Evolutionary conservation across 2,888 invertebrate genomes (phyloP).

Genomic region (Nephrotoma flavescens): DNA sequence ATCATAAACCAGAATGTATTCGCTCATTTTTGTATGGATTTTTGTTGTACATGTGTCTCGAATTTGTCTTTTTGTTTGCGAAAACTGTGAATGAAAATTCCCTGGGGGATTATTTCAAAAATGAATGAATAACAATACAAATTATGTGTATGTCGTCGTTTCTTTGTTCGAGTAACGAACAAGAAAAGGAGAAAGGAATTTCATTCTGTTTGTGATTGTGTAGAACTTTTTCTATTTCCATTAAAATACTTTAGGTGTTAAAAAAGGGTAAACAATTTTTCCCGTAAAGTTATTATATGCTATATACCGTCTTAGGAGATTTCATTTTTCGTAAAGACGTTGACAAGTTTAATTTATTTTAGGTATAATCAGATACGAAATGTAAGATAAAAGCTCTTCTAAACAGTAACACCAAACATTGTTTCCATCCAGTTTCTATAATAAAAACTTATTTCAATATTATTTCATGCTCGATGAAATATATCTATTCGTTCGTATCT

Average conservation of each 20-base stretch:
- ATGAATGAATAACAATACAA: neutral
- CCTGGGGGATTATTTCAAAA: neutral
- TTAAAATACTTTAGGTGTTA: neutral
- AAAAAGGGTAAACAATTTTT: neutral
- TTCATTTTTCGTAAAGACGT: neutral
- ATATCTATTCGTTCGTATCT: neutral
- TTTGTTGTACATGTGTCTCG: neutral
- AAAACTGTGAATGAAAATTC: neutral
- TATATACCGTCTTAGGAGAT: neutral
- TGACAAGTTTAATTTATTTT: neutral
- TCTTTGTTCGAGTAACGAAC: neutral
- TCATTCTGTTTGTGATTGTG: neutral
- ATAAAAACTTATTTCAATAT: neutral
- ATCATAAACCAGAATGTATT: neutral
- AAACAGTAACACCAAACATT: too few relatives aligned
- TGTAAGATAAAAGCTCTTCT: too few relatives aligned
- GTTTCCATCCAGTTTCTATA: too few relatives aligned
- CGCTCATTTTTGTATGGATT: neutral
- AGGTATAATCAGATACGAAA: neutral
- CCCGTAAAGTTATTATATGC: neutral
- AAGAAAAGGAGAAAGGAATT: neutral
- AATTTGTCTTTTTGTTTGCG: too few relatives aligned
- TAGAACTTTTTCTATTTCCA: neutral
- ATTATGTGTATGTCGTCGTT: neutral
- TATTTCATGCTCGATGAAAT: neutral